These are phyloP conservation scores for Grantiella picta DNA, from an alignment of 2,113 vertebrate genomes.

Conservation along the genomic window DNA sequence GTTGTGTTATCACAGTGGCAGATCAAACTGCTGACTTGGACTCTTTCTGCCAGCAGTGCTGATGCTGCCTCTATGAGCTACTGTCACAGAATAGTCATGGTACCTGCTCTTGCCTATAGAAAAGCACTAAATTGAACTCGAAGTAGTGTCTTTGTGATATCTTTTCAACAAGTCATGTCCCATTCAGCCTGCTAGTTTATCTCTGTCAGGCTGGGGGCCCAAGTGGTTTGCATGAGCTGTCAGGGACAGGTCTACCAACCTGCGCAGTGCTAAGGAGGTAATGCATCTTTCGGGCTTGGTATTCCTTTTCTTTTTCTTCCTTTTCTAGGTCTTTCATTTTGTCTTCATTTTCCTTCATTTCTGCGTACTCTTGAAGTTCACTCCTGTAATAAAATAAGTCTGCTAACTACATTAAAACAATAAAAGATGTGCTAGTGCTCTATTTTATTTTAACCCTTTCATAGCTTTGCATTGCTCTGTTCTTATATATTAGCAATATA, in stretches of 20 bases:
- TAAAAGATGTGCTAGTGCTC: background rate
- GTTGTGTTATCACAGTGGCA: slow-evolving; percentile 57
- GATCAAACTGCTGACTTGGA: slow-evolving; percentile 65
- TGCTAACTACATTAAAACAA: background rate
- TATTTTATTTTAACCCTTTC: background rate
- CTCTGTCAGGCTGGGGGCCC: slow-evolving; percentile 72
- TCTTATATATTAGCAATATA: background rate
- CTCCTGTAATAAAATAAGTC: slow-evolving; percentile 71
- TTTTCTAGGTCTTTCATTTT: slow-evolving; percentile 69
- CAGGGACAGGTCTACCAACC: slow-evolving; percentile 79
- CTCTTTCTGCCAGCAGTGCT: slow-evolving; percentile 52
- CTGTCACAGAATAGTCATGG: slow-evolving; percentile 64
- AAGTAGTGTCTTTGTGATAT: slow-evolving; percentile 77
- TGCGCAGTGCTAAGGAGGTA: slow-evolving; percentile 93
- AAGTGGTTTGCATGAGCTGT: slow-evolving; percentile 70
- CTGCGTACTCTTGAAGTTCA: slow-evolving; percentile 79
- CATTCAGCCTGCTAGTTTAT: slow-evolving; percentile 77
- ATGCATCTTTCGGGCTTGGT: slow-evolving; percentile 85
- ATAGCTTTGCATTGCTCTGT: background rate
- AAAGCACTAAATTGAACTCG: slow-evolving; percentile 72
- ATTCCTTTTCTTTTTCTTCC: slow-evolving; percentile 74
- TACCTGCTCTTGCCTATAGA: slow-evolving; percentile 62
- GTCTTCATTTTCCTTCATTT: slow-evolving; percentile 77
- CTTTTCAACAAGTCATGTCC: slow-evolving; percentile 82
- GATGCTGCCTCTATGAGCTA: slow-evolving; percentile 54